A percentile compares a stretch with the other conserved stretches of the same genome.
These are phyloP conservation scores for Diploscapter pachys DNA, from an alignment of 1,140 invertebrate species.

Conservation along the genomic window DNA sequence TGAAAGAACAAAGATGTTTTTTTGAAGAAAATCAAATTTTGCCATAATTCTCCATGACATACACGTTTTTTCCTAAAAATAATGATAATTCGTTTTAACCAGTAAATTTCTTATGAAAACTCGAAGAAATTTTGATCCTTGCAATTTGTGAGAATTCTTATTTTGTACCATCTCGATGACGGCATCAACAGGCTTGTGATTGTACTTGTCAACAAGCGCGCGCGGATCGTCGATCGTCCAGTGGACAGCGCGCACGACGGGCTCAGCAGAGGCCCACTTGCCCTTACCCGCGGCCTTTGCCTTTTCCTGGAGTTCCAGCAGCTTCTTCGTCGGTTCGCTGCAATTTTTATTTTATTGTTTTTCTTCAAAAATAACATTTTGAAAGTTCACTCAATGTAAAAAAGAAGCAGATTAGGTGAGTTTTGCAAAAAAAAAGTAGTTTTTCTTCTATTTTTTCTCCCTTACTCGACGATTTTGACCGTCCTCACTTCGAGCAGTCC, in stretches of 20 bases:
- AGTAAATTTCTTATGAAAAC: no score
- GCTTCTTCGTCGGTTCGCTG: slow-evolving; percentile 60
- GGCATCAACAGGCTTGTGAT: slow-evolving; percentile 72
- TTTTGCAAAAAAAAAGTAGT: background rate
- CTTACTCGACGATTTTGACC: slow-evolving; percentile 70
- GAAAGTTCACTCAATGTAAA: background rate
- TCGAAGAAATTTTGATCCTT: no score
- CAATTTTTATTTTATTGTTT: slow-evolving; percentile 24
- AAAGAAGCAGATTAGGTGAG: background rate
- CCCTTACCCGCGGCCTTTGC: slow-evolving; percentile 83
- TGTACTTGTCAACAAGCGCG: slow-evolving; percentile 75
- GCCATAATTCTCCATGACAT: background rate
- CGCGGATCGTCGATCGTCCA: slow-evolving; percentile 80
- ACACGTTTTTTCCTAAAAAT: no score
- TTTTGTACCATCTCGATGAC: slow-evolving; percentile 65
- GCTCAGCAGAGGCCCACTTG: slow-evolving; percentile 67
- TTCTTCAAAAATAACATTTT: background rate
- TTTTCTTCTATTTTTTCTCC: no score
- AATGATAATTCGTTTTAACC: no score
- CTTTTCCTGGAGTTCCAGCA: slow-evolving; percentile 82
- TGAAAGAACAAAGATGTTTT: background rate
- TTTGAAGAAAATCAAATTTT: background rate
- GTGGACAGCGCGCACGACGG: slow-evolving; percentile 74
- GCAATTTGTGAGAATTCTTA: slow-evolving; percentile 62
- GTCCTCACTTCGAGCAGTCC: slow-evolving; percentile 80